These are phyloP conservation scores for Ylistrum balloti DNA, from an alignment of 1,140 invertebrate species.

Conservation along the genomic window DNA sequence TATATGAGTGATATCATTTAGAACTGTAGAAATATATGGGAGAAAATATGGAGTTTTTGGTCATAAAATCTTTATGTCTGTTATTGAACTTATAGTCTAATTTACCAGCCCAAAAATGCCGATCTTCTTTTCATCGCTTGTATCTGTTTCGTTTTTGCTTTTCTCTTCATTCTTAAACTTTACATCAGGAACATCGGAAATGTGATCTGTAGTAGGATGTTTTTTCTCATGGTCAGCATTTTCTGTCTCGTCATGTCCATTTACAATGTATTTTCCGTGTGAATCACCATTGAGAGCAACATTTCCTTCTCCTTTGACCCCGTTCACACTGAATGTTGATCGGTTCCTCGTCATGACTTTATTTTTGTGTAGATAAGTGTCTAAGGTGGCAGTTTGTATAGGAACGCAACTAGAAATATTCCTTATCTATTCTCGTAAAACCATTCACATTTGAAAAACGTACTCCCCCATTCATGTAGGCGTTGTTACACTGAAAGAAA, in stretches of 20 bases:
- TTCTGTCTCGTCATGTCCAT: neutral
- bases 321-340: neutral
- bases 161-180: constrained; percentile 25
- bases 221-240: neutral
- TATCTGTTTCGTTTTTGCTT: neutral
- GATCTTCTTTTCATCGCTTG: neutral
- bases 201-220: too few relatives aligned
- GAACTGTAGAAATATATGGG: too few relatives aligned
- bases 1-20: too few relatives aligned
- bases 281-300: neutral
- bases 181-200: neutral
- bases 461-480: neutral
- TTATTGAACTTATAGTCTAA: neutral
- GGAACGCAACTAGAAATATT: neutral
- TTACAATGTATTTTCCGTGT: neutral
- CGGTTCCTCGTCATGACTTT: neutral
- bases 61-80: too few relatives aligned
- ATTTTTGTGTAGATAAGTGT: neutral
- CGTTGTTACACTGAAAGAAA: neutral
- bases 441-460: too few relatives aligned
- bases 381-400: neutral
- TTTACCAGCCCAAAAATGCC: constrained; percentile 43
- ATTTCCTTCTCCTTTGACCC: neutral
- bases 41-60: too few relatives aligned
- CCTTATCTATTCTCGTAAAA: neutral